Evolutionary conservation across 2,113 vertebrate genomes (phyloP), one percentile per base, ranked within the genome.

Genomic region (Gopherus evgoodei): DNA sequence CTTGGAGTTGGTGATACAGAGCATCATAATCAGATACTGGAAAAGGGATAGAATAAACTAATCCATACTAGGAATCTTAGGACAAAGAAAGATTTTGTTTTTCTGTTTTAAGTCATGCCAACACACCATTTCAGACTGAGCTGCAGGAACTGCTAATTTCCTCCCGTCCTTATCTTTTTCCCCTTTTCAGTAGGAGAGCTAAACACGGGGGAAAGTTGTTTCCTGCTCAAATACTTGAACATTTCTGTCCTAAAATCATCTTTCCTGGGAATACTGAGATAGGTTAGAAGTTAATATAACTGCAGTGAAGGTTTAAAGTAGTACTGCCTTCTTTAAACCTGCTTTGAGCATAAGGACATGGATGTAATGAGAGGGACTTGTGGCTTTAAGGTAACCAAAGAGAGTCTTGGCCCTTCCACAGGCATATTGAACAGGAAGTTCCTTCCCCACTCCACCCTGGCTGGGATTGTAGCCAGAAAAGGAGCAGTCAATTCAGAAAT

Each of bases 221-320:
- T 25, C 42, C 42, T 47, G 42, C 38, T 27, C 42, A 76, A 27
- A 35, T 72, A 52, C 8, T 50, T 35, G 3, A 0, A 7, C 13
- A n/a, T 1, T 50, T 31, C 49, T 56, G 13, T 59, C 90, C 31
- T 89, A 81, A 86, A 56, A 35, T 8, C 2, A 76, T 3, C 47
- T 52, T 4, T 6, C 57, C 76, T 52, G 80, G 81, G 83, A 35
- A 27, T 1, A 52, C 21, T 14, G 14, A 10, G 14, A 52, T 2
- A 10, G 6, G n/a, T 22, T 14, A 78, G 57, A 54, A 80, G 54
- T 0, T 0, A 78, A 27, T 78, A 76, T 44, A 76, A 76, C 24
- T 19, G 62, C 35, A 76, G 42, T 24, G 19, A 76, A 44, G 72
- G 42, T 38, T 76, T 42, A 44, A 44, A 69, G 14, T 0, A 6